Conservation (phyloP, 1,140 invertebrate genomes). For the Calycopis cecrops region DNA sequence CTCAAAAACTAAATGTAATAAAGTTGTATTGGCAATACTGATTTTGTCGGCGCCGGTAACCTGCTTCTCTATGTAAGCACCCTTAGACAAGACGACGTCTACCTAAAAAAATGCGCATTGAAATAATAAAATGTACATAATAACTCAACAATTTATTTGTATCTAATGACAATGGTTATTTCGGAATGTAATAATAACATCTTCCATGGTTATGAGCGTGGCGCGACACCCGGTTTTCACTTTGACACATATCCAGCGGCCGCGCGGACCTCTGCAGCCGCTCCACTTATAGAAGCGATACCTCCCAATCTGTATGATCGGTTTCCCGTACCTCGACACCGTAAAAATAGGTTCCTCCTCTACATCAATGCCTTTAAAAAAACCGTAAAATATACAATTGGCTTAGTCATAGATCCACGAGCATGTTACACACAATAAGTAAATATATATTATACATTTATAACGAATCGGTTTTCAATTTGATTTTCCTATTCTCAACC, state of each 20-base stretch:
- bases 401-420: no score
- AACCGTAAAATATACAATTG: neutral
- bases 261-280: neutral
- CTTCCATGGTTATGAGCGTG: slow-evolving; percentile 12
- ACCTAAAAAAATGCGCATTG: no score
- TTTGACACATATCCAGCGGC: slow-evolving; percentile 15
- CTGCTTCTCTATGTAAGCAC: no score
- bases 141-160: neutral
- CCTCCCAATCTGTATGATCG: slow-evolving; percentile 27
- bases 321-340: slow-evolving; percentile 31
- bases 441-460: neutral
- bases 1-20: no score
- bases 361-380: neutral
- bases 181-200: neutral
- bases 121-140: no score
- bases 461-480: no score
- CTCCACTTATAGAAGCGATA: slow-evolving; percentile 22
- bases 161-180: slow-evolving; percentile 15
- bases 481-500: no score
- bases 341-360: slow-evolving; percentile 23
- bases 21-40: no score
- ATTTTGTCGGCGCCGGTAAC: no score
- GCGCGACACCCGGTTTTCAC: slow-evolving; percentile 16
- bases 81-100: no score
- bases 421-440: no score